Evolutionary conservation across 1,140 invertebrate genomes (phyloP).

Genomic region (Sogatella furcifera): DNA sequence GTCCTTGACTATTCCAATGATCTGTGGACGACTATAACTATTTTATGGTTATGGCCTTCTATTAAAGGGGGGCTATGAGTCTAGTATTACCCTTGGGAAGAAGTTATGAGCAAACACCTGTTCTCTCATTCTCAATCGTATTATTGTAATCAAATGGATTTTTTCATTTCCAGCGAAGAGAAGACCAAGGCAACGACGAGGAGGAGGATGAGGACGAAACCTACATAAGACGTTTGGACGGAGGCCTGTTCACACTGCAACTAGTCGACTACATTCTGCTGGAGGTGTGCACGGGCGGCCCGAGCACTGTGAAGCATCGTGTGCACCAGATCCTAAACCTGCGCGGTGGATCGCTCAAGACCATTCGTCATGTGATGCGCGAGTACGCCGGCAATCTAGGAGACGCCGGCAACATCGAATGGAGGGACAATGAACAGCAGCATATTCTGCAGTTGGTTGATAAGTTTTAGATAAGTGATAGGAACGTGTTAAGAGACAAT

Average conservation of each 20-base stretch:
- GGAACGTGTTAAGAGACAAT: no score
- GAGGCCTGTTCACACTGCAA: conserved; percentile 91
- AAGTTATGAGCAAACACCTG: no score
- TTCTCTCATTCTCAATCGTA: no score
- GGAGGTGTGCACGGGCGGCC: conserved; percentile 72
- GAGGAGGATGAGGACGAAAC: conserved; percentile 66
- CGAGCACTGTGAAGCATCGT: conserved; percentile 70
- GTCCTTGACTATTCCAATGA: no score
- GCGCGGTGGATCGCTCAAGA: conserved; percentile 81
- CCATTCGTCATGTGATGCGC: conserved; percentile 90
- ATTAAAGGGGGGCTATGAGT: no score
- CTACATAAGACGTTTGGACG: conserved; percentile 81
- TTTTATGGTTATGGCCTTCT: no score
- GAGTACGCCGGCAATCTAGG: conserved; percentile 94
- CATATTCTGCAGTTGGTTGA: conserved; percentile 87
- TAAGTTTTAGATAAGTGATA: conserved; percentile 61
- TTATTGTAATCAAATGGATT: no score
- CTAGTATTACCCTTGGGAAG: no score
- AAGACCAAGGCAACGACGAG: conserved; percentile 39
- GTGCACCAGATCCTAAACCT: conserved; percentile 83
- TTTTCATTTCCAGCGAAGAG: conserved; percentile 4
- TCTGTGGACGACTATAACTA: no score
- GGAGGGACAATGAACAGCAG: conserved; percentile 79
- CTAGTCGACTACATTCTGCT: conserved; percentile 91
- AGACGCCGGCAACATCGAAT: conserved; percentile 70